Evolutionary conservation across 2,113 vertebrate genomes (phyloP).

Genomic region (Cyprinodon brontotheroides): DNA sequence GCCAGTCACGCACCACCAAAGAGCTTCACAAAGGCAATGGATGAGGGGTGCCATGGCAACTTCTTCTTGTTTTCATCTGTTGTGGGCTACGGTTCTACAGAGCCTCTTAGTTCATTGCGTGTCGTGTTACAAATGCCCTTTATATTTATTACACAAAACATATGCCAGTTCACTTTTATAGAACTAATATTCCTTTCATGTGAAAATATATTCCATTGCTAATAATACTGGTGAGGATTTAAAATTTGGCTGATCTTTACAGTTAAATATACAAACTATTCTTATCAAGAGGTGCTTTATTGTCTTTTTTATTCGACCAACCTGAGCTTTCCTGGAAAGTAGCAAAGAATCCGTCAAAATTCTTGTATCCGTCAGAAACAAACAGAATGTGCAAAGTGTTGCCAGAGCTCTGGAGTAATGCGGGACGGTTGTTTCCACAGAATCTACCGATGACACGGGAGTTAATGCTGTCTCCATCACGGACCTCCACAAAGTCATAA

Average conservation of each 20-base stretch:
- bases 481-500: conserved; percentile 94
- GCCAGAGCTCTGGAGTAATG: conserved; percentile 86
- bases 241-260: not conserved
- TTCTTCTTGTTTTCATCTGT: conserved; percentile 32
- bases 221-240: not conserved
- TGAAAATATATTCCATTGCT: not conserved
- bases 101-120: conserved; percentile 1
- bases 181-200: not conserved
- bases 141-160: not conserved
- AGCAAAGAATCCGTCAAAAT: conserved; percentile 95
- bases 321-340: conserved; percentile 94
- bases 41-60: conserved; percentile 30
- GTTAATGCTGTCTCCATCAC: conserved; percentile 89
- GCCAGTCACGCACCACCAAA: conserved; percentile 19
- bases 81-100: conserved; percentile 7
- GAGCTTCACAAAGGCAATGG: conserved; percentile 24
- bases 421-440: conserved; percentile 91
- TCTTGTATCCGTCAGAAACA: conserved; percentile 95
- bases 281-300: not conserved
- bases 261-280: not conserved
- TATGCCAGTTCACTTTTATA: not conserved
- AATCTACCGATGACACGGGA: conserved; percentile 88
- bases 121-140: not conserved
- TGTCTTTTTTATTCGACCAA: conserved; percentile 48
- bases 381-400: conserved; percentile 92